A percentile compares a stretch with the other conserved stretches of the same genome.
phyloP scores from a whole-genome alignment of 2,888 invertebrate genomes.

The Synergus japonicus region DNA sequence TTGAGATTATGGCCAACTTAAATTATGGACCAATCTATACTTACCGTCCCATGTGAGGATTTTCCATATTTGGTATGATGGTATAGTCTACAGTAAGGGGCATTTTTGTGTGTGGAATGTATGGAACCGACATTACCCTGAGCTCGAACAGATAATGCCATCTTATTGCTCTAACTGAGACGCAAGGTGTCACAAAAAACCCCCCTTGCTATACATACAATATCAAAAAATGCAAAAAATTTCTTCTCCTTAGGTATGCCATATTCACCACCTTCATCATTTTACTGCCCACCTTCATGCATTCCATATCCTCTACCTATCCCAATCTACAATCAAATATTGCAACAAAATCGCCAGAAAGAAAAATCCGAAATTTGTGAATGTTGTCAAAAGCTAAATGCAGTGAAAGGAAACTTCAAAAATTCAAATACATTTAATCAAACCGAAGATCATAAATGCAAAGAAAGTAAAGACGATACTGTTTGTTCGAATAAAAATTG shows the following conservation, averaged over 20 bases:
- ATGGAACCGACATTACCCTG: too few relatives aligned
- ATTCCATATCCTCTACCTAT: conserved; percentile 28
- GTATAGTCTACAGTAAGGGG: too few relatives aligned
- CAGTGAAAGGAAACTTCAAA: not conserved
- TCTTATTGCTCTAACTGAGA: too few relatives aligned
- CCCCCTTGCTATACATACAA: too few relatives aligned
- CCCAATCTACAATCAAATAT: conserved; percentile 28
- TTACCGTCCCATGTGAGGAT: too few relatives aligned
- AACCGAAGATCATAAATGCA: conserved; percentile 45
- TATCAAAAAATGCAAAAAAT: not conserved
- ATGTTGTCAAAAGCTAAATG: conserved; percentile 32
- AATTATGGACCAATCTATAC: too few relatives aligned
- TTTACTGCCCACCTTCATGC: conserved; percentile 23
- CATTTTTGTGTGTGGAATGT: too few relatives aligned
- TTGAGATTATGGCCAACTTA: too few relatives aligned
- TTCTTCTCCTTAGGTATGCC: not conserved
- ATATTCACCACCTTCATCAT: not conserved
- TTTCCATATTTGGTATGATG: too few relatives aligned
- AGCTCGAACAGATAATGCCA: too few relatives aligned
- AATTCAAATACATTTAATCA: not conserved
- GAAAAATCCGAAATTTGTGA: conserved; percentile 25
- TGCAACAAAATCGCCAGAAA: not conserved
- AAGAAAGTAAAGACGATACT: conserved; percentile 22
- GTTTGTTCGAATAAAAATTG: conserved; percentile 66
- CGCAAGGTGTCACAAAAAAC: too few relatives aligned